These are phyloP conservation scores for Caenorhabditis virilis DNA, from an alignment of 2,888 invertebrate genomes.

Conservation along the genomic window DNA sequence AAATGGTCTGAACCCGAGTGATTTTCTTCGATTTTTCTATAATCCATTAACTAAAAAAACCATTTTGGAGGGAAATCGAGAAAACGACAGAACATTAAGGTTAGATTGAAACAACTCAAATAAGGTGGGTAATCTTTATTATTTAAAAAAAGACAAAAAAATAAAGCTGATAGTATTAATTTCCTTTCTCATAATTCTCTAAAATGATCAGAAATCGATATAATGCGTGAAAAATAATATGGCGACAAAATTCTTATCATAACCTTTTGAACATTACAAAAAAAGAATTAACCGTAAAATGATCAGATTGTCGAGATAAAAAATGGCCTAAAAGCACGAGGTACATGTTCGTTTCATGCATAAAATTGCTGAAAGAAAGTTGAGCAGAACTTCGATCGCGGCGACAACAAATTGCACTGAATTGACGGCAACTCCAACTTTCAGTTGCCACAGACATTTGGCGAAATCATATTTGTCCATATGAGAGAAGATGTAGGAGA, in stretches of 20 bases:
- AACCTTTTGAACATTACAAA: not conserved
- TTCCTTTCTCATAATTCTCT: not conserved
- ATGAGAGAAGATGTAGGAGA: slow-evolving; percentile 64
- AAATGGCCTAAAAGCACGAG: slow-evolving; percentile 18
- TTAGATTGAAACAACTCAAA: not conserved
- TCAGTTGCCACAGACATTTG: slow-evolving; percentile 56
- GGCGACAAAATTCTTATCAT: not conserved
- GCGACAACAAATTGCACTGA: slow-evolving; percentile 63
- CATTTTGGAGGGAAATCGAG: too few relatives aligned
- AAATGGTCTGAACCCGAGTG: too few relatives aligned
- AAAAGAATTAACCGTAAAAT: slow-evolving; percentile 1
- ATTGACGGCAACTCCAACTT: slow-evolving; percentile 65
- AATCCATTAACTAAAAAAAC: too few relatives aligned
- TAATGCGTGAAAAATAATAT: slow-evolving; percentile 12
- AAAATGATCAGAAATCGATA: not conserved
- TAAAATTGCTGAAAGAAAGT: slow-evolving; percentile 56
- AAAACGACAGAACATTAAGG: too few relatives aligned
- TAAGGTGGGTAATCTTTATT: not conserved
- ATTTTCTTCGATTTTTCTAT: too few relatives aligned
- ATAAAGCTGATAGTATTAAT: not conserved
- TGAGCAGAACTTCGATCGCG: slow-evolving; percentile 57
- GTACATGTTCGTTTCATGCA: slow-evolving; percentile 61
- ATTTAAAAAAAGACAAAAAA: slow-evolving; percentile 1
- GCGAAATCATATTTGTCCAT: slow-evolving; percentile 65
- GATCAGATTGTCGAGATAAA: not conserved